Evolutionary conservation across 2,888 invertebrate species (phyloP), one percentile per base, ranked within the genome.

Genomic region (Pteria penguin): DNA sequence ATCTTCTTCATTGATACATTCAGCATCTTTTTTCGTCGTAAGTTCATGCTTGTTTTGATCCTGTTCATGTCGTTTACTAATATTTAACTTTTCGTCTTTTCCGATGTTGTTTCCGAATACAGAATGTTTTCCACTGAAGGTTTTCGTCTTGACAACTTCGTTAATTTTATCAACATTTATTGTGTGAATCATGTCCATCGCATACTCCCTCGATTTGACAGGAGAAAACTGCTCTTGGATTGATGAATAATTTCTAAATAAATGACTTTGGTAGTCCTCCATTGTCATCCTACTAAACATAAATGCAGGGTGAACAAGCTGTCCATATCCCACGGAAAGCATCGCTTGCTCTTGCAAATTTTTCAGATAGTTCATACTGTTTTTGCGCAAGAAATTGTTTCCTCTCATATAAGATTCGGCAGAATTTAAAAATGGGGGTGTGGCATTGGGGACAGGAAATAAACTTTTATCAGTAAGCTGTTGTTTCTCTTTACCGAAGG

Each of bases 261-360:
- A 69, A 31, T 87, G 87, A 1, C 82, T 79, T 31, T 88, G 86
- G 72, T 88, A 89, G 4, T 90, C 89, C 24, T 88, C 87, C 57
- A 82, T 62, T 1, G 84, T 76, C 27, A 85, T 72, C 29, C 87
- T 58, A 4, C 84, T 83, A 4, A 81, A 65, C 62, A 82, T 77
- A 72, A 90, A 90, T 8, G 90, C 90, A 1, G 90, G 90, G 65
- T 90, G 90, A 18, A 90, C 70, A 63, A 83, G 86, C 0, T 85
- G 82, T 26, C 81, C 61, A 31, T 67, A 73, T 1, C 73, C 73
- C 18, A 18, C 29, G 18, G 61, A 36, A 1, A 33, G 29, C 14
- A 33, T 24, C 45, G 31, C 31, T 24, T 33, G 33, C 14, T 84
- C 84, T 63, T 75, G 81, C 4, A 76, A 52, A 24, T 82, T 68